Percentiles rank a stretch among this genome's conserved stretches.
These are phyloP conservation scores for Platyrinchus mystaceus DNA, from an alignment of 2,797 vertebrate species.

Conservation along the genomic window DNA sequence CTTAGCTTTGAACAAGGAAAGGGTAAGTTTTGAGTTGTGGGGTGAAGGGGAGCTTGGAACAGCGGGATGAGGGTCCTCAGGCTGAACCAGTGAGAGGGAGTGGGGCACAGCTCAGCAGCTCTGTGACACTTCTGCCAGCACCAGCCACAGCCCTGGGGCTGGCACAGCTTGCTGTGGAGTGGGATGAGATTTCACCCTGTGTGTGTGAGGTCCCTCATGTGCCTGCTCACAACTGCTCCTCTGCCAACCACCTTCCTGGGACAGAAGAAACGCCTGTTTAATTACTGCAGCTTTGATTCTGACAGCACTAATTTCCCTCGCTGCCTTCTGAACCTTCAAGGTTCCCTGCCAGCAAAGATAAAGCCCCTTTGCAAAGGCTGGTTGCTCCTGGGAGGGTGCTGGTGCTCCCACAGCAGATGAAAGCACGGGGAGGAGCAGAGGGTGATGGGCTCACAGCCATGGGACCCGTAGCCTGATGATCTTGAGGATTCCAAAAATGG, in stretches of 20 bases:
- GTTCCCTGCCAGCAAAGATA: slow-evolving; percentile 17
- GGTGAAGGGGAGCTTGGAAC: not conserved
- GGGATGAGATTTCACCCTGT: not conserved
- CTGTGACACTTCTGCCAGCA: not conserved
- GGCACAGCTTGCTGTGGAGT: rapidly evolving
- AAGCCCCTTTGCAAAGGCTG: not conserved
- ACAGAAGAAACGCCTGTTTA: not conserved
- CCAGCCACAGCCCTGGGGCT: not conserved
- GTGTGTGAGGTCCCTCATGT: rapidly evolving
- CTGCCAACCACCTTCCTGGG: not conserved
- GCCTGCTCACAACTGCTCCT: not conserved
- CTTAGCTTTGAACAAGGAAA: not conserved
- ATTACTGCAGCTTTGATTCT: not conserved
- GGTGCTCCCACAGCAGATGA: not conserved
- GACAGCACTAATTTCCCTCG: not conserved
- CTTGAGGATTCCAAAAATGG: not conserved
- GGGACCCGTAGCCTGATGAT: not conserved
- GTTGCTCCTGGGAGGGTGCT: not conserved
- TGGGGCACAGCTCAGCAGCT: not conserved
- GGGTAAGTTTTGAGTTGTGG: not conserved
- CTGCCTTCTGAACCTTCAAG: not conserved
- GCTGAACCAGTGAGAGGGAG: rapidly evolving
- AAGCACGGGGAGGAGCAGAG: not conserved
- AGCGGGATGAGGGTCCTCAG: not conserved
- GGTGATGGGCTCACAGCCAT: rapidly evolving